phyloP scores from a whole-genome alignment of 2,113 vertebrate species.

The Lepidiolamprologus cunningtoni region DNA sequence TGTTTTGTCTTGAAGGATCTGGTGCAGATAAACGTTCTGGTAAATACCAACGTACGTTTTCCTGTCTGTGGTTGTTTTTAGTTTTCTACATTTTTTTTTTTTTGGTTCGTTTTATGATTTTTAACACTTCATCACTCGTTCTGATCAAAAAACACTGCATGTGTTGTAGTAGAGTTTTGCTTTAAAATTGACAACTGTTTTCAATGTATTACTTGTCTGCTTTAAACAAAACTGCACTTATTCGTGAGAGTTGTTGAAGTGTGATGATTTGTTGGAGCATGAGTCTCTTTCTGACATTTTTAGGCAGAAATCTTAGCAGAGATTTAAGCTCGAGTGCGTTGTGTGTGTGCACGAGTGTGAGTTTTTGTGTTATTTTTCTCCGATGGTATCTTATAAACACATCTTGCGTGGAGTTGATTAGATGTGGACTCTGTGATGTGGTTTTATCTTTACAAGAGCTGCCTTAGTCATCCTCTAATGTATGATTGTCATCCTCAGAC shows the following conservation, averaged over 20 bases:
- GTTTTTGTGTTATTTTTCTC: neutral
- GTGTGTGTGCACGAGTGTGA: conserved; percentile 13
- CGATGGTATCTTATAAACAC: neutral
- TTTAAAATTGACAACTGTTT: neutral
- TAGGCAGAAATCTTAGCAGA: neutral
- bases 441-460: neutral
- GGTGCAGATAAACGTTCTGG: conserved; percentile 42
- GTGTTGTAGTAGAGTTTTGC: neutral
- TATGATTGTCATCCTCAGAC: neutral
- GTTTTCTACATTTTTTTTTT: neutral
- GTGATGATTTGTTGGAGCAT: neutral
- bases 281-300: neutral
- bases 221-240: neutral
- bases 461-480: neutral
- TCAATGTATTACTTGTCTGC: neutral
- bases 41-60: conserved; percentile 41
- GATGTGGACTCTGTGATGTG: conserved; percentile 3
- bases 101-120: neutral
- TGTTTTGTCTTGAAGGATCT: conserved; percentile 56
- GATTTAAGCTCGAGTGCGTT: neutral
- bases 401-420: neutral
- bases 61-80: neutral
- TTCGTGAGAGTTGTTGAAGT: neutral
- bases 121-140: neutral
- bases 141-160: neutral